phyloP scores from a whole-genome alignment of 2,888 invertebrate species.

The Melieria omissa region DNA sequence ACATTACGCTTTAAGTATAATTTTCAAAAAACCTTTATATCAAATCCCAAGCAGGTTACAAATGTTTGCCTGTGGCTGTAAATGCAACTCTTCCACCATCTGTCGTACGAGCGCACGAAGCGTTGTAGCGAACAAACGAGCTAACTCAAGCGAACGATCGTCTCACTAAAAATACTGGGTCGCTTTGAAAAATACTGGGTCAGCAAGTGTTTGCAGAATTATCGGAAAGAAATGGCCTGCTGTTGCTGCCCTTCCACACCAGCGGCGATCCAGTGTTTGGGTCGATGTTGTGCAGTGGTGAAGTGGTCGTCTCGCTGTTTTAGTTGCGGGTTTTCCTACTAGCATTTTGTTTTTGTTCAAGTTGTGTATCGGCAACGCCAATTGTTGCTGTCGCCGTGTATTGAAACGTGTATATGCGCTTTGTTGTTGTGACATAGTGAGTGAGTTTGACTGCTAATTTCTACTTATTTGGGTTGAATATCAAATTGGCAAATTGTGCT shows the following conservation, averaged over 20 bases:
- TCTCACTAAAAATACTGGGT: conserved; percentile 17
- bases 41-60: no score
- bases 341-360: conserved; percentile 13
- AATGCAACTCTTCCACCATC: no score
- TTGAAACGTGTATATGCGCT: conserved; percentile 5
- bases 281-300: conserved; percentile 57
- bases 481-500: no score
- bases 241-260: conserved; percentile 12
- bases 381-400: conserved; percentile 26
- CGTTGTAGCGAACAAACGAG: no score
- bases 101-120: no score
- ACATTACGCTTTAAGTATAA: no score
- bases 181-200: conserved; percentile 30
- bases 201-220: conserved; percentile 22
- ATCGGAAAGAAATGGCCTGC: conserved; percentile 22
- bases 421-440: conserved; percentile 7
- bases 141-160: no score
- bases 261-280: conserved; percentile 49
- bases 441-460: conserved; percentile 4
- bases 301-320: conserved; percentile 33
- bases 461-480: not conserved
- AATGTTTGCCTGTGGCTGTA: no score
- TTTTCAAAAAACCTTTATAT: no score
- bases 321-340: conserved; percentile 5
- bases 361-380: conserved; percentile 11